These are phyloP conservation scores for Balaenoptera acutorostrata DNA, from an alignment of 2,113 vertebrate genomes.

Conservation along the genomic window DNA sequence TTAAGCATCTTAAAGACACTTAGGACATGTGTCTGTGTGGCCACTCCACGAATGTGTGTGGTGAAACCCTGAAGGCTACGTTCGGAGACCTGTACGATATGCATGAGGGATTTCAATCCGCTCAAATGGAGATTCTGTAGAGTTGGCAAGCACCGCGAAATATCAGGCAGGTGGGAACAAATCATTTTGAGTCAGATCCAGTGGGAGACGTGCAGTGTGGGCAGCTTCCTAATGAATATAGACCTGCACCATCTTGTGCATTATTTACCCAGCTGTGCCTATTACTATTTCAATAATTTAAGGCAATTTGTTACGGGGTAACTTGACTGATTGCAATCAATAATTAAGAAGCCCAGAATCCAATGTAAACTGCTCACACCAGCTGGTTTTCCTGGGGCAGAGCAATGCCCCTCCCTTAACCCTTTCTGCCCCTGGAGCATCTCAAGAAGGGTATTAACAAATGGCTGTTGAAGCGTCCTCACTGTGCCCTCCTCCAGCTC, in stretches of 20 bases:
- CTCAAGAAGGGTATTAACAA: background rate
- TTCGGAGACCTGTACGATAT: slow-evolving; percentile 57
- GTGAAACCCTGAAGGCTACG: slow-evolving; percentile 34
- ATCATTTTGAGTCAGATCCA: slow-evolving; percentile 14
- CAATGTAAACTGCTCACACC: slow-evolving; percentile 59
- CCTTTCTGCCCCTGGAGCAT: slow-evolving; percentile 35
- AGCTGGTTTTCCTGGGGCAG: background rate
- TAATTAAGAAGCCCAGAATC: slow-evolving; percentile 72
- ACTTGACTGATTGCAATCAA: slow-evolving; percentile 75
- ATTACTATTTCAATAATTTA: slow-evolving; percentile 78
- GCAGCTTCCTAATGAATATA: slow-evolving; percentile 73
- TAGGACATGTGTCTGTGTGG: slow-evolving; percentile 39
- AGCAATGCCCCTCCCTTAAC: slow-evolving; percentile 33
- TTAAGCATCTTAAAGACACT: slow-evolving; percentile 61
- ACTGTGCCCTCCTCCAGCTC: fast-evolving
- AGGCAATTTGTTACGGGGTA: slow-evolving; percentile 76
- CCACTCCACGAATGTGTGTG: background rate
- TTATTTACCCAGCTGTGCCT: slow-evolving; percentile 77
- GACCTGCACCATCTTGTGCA: slow-evolving; percentile 63
- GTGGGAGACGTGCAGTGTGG: slow-evolving; percentile 11
- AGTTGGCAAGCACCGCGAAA: background rate
- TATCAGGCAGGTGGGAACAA: slow-evolving; percentile 25
- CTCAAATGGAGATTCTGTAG: slow-evolving; percentile 23
- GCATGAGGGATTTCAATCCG: slow-evolving; percentile 47
- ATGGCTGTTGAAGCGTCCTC: too few relatives aligned